Evolutionary conservation across 2,113 vertebrate genomes (phyloP), one percentile per base, ranked within the genome.

Genomic region (Pluvialis apricaria): DNA sequence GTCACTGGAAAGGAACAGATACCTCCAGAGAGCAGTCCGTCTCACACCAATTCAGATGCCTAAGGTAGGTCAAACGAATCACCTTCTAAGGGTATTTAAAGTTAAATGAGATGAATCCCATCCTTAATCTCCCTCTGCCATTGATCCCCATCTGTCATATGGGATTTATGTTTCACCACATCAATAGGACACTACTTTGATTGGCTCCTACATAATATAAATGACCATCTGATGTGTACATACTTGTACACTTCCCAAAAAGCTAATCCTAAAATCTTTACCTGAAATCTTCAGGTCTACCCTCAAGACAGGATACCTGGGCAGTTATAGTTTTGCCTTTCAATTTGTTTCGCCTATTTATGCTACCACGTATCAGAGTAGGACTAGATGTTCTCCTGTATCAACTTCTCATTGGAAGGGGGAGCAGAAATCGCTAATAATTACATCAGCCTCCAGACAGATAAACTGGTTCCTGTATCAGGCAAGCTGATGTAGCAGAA

Each of bases 81-180:
- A 97, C 96, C 96, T 96, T 95, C 93, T 54, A 60, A 92, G 75
- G n/a, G 36, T 91, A 95, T 92, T 94, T 92, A 85, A 96, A 94
- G 52, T 82, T 90, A 95, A 95, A 88, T 76, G 44, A 96, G 82
- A 94, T 85, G 29, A 96, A 91, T 87, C 54, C 54, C 66, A 94
- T n/a, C 75, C 78, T 93, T 95, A 95, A 95, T 94, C 91, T 79
- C 62, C 58, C 75, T 87, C 78, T 87, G 49, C 71, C 84, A 95
- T 87, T 88, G 86, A 92, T 91, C 66, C 24, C 62, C 91, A 91
- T 91, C 91, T 88, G 91, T 94, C 93, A 96, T 75, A 95, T 0
- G 0, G 82, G 68, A 90, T 88, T 94, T 94, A 69, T 62, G 75
- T 80, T 93, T 92, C 70, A 93, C 55, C 68, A 82, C 54, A 91